Evolutionary conservation across 2,888 invertebrate species (phyloP).

Genomic region (Sympetrum striolatum): DNA sequence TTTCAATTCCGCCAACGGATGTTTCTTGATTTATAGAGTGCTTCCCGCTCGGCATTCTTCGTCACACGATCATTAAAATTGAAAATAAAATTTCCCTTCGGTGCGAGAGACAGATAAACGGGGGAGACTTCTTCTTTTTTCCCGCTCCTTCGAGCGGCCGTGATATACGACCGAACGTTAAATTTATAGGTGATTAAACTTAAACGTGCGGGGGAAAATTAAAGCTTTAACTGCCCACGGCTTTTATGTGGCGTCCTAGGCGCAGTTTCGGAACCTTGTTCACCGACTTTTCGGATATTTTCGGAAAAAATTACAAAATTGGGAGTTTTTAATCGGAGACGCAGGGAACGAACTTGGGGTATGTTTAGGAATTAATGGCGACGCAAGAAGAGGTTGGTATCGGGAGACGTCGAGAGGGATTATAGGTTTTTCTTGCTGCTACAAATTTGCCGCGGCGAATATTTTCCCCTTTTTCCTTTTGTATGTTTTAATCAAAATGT

Average conservation of each 20-base stretch:
- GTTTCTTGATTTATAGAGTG: background rate
- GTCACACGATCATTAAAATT: background rate
- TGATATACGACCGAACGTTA: background rate
- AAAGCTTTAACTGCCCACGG: background rate
- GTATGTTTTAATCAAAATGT: too few species aligned
- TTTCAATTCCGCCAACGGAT: background rate
- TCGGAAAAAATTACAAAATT: too few species aligned
- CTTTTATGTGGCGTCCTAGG: background rate
- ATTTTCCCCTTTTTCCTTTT: too few species aligned
- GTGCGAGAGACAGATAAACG: background rate
- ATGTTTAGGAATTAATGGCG: too few species aligned
- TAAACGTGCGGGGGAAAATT: background rate
- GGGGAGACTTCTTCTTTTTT: background rate
- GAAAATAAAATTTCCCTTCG: background rate
- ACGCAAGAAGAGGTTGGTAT: too few species aligned
- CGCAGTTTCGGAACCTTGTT: background rate
- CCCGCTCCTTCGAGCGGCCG: background rate
- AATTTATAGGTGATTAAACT: background rate
- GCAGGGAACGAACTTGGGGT: too few species aligned
- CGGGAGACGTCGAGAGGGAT: too few species aligned
- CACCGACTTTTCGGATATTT: background rate
- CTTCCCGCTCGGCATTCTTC: background rate
- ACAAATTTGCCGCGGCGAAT: too few species aligned
- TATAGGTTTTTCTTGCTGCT: too few species aligned
- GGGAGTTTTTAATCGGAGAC: too few species aligned